phyloP scores from a whole-genome alignment of 2,888 invertebrate species.

The Lasioglossum lativentre region DNA sequence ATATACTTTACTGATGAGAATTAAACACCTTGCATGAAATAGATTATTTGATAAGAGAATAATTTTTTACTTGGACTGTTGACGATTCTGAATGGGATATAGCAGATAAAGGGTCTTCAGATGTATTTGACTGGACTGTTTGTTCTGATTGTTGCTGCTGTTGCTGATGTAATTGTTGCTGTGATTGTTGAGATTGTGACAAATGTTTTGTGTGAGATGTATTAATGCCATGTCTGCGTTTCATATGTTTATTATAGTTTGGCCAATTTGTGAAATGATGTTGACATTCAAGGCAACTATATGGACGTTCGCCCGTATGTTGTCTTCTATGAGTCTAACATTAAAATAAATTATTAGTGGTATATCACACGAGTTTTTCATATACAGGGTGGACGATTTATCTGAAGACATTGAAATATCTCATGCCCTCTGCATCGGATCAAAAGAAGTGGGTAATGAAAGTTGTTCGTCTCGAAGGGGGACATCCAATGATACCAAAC shows the following conservation, averaged over 20 bases:
- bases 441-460: too few relatives aligned
- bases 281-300: conserved; percentile 90
- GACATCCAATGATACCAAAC: too few relatives aligned
- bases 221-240: conserved; percentile 89
- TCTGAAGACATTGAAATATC: too few relatives aligned
- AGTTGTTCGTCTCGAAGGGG: too few relatives aligned
- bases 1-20: neutral
- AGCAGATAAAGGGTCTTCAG: conserved; percentile 56
- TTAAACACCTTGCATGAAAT: neutral
- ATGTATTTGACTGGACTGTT: conserved; percentile 43
- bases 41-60: conserved; percentile 26
- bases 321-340: conserved; percentile 89
- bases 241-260: conserved; percentile 94
- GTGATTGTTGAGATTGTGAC: conserved; percentile 73
- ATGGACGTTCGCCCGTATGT: conserved; percentile 89
- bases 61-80: conserved; percentile 72
- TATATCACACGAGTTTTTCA: neutral
- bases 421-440: too few relatives aligned
- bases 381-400: neutral
- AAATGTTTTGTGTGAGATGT: conserved; percentile 85
- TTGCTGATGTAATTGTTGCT: conserved; percentile 67
- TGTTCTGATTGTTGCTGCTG: conserved; percentile 62
- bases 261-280: conserved; percentile 93
- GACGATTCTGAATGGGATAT: conserved; percentile 67
- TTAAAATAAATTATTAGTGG: neutral